A percentile compares a stretch with the other conserved stretches of the same genome.
These are phyloP conservation scores for Mola mola DNA, from an alignment of 2,113 vertebrate species.

Conservation along the genomic window DNA sequence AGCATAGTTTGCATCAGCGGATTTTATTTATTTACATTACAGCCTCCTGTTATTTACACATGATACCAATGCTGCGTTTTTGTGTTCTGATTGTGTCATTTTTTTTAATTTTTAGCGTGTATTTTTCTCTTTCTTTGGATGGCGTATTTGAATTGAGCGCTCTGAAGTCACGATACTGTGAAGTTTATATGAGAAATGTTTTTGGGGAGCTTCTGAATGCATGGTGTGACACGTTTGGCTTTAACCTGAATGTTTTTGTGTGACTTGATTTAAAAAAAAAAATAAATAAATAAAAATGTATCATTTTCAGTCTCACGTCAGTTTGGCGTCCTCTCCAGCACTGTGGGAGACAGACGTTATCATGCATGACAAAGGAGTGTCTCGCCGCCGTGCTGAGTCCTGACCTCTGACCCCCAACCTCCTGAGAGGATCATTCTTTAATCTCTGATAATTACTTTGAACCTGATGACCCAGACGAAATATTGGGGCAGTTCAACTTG, in stretches of 20 bases:
- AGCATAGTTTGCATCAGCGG: slow-evolving; percentile 8
- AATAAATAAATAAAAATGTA: slow-evolving; percentile 37
- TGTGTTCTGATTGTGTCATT: slow-evolving; percentile 6
- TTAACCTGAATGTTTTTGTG: slow-evolving; percentile 31
- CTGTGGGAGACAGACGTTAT: slow-evolving; percentile 55
- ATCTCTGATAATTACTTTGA: slow-evolving; percentile 57
- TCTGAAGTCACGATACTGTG: slow-evolving; percentile 54
- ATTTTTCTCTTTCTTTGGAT: slow-evolving; percentile 21
- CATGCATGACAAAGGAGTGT: slow-evolving; percentile 63
- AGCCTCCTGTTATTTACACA: slow-evolving; percentile 23
- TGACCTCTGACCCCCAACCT: slow-evolving; percentile 62
- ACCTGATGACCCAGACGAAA: slow-evolving; percentile 46
- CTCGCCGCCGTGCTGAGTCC: slow-evolving; percentile 29
- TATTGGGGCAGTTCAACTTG: too few species aligned
- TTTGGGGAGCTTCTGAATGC: slow-evolving; percentile 55
- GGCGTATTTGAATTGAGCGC: slow-evolving; percentile 19
- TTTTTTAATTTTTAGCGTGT: background rate
- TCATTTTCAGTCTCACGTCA: slow-evolving; percentile 20
- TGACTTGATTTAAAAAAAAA: slow-evolving; percentile 38
- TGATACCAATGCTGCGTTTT: slow-evolving; percentile 12
- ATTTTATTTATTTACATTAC: slow-evolving; percentile 63
- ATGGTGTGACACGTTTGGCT: slow-evolving; percentile 55
- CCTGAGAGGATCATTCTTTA: slow-evolving; percentile 55
- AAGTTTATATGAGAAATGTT: slow-evolving; percentile 27
- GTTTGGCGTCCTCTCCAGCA: background rate